These are phyloP conservation scores for Aphidius gifuensis DNA, from an alignment of 1,140 invertebrate species.

Conservation along the genomic window DNA sequence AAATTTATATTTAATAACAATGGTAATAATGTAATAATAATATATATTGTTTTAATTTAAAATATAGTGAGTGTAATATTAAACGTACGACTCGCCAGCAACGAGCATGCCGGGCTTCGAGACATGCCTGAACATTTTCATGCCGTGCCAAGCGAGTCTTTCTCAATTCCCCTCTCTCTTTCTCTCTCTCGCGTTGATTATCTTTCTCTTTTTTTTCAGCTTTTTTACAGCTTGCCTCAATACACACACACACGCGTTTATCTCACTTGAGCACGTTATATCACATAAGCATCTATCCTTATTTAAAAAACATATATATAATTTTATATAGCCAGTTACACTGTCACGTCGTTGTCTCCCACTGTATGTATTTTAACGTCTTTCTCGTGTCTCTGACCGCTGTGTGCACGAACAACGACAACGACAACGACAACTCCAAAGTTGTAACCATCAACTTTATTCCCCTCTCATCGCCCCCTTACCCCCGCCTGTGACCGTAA, in stretches of 20 bases:
- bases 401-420: slow-evolving; percentile 40
- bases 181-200: slow-evolving; percentile 10
- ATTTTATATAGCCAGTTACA: neutral
- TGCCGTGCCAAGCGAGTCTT: slow-evolving; percentile 35
- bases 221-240: slow-evolving; percentile 27
- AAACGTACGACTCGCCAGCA: slow-evolving; percentile 36
- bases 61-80: no score
- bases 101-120: slow-evolving; percentile 49
- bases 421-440: slow-evolving; percentile 20
- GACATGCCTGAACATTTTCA: slow-evolving; percentile 47
- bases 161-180: slow-evolving; percentile 17
- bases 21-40: no score
- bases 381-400: slow-evolving; percentile 46
- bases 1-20: no score
- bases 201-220: slow-evolving; percentile 12
- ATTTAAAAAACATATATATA: no score
- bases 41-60: no score
- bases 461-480: no score
- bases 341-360: slow-evolving; percentile 16
- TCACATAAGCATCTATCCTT: neutral
- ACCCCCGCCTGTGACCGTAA: no score
- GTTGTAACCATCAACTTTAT: no score
- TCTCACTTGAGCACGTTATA: slow-evolving; percentile 15
- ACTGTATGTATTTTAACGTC: slow-evolving; percentile 7
- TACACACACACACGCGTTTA: slow-evolving; percentile 9